Percentiles rank a stretch among this genome's conserved stretches.
These are phyloP conservation scores for Aythya baeri DNA, from an alignment of 2,113 vertebrate genomes.

Conservation along the genomic window DNA sequence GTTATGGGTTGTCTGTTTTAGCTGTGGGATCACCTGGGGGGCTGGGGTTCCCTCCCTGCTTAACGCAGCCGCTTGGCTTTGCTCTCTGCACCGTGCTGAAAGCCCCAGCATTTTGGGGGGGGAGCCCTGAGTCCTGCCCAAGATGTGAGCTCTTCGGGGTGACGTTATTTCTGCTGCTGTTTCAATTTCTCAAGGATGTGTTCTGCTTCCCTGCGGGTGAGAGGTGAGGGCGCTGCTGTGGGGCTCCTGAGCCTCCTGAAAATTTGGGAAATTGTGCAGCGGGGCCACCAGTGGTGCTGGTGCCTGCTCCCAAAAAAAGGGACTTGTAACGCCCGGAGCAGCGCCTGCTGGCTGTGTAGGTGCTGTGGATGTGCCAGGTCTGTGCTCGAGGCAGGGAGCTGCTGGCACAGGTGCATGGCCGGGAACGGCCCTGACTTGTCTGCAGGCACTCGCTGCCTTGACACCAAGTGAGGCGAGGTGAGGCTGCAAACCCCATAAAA, in stretches of 20 bases:
- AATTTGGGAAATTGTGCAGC: background rate
- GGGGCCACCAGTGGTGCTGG: background rate
- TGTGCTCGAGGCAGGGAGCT: background rate
- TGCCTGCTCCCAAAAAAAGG: background rate
- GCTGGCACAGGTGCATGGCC: background rate
- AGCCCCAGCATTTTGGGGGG: accelerated
- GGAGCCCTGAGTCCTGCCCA: accelerated
- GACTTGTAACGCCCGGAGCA: background rate
- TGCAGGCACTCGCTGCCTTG: background rate
- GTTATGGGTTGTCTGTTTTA: background rate
- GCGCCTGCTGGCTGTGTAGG: background rate
- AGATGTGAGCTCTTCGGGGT: accelerated
- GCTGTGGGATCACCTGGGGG: too few species aligned
- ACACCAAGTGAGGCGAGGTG: background rate
- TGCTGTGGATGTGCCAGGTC: background rate
- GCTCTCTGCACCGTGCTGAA: accelerated
- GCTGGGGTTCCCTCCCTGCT: background rate
- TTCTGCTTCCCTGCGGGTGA: too few species aligned
- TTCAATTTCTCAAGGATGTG: background rate
- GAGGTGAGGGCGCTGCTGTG: background rate
- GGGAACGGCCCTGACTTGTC: background rate
- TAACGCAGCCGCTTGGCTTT: accelerated
- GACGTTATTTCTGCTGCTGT: background rate
- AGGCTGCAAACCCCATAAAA: background rate
- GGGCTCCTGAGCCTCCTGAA: background rate